Evolutionary conservation across 2,888 invertebrate genomes (phyloP).

Genomic region (Drosophila bunnanda): DNA sequence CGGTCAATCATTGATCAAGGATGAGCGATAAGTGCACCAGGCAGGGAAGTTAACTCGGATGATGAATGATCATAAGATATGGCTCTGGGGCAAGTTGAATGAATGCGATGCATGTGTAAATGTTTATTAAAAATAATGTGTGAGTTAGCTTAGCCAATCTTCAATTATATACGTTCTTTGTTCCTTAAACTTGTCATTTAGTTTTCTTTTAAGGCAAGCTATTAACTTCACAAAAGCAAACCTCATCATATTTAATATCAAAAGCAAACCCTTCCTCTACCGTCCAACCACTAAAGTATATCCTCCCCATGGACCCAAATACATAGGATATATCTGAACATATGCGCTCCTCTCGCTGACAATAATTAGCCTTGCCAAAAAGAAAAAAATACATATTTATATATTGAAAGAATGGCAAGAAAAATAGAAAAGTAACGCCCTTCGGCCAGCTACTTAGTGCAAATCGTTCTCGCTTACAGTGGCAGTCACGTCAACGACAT

Average conservation of each 20-base stretch:
- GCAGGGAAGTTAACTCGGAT: slow-evolving; percentile 15
- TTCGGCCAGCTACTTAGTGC: slow-evolving; percentile 41
- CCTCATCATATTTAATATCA: neutral
- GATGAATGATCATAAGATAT: slow-evolving; percentile 22
- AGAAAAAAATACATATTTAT: slow-evolving; percentile 3
- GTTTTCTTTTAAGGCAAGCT: neutral
- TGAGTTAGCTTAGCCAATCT: neutral
- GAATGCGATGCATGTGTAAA: slow-evolving; percentile 2
- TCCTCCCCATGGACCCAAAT: neutral
- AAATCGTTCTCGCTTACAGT: slow-evolving; percentile 55
- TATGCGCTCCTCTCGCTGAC: slow-evolving; percentile 66
- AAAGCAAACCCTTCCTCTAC: slow-evolving; percentile 9
- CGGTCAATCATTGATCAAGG: slow-evolving; percentile 34
- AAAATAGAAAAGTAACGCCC: slow-evolving; percentile 49
- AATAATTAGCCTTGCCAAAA: slow-evolving; percentile 68
- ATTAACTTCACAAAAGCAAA: neutral
- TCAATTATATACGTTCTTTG: no score
- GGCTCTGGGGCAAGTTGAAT: slow-evolving; percentile 10
- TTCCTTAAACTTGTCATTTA: no score
- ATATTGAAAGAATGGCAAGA: slow-evolving; percentile 32
- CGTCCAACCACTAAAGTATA: slow-evolving; percentile 2
- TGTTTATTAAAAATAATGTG: neutral
- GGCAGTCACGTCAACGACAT: slow-evolving; percentile 69
- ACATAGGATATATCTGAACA: slow-evolving; percentile 58
- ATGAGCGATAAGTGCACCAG: slow-evolving; percentile 41